Evolutionary conservation across 2,797 vertebrate species (phyloP), one percentile per base, ranked within the genome.

Genomic region (Melanotaenia nigrans): DNA sequence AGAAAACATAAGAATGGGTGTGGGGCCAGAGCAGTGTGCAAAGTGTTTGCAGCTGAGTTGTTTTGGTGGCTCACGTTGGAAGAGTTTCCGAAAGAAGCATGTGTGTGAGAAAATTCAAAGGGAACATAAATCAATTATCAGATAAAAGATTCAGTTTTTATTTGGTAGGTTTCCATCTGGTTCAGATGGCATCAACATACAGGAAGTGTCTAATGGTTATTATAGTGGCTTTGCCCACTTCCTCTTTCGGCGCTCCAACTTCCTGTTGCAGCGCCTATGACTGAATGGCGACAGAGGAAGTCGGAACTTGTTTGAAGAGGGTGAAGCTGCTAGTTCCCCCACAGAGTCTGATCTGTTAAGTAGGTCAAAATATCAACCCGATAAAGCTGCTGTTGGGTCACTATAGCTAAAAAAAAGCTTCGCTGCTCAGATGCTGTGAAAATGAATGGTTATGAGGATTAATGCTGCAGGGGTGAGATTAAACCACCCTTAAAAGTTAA

Each of bases 181-280:
- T 55, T 61, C 42, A 56, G 56, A 49, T 36, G 42, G 18, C 57
- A 25, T 78, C 55, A 25, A 57, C 76, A 35, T 73, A 77, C 82
- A 87, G 90, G 91, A 91, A 91, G 77, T 33, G 58, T 40, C 79
- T 66, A 40, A 75, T 84, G 88, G 88, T 90, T 87, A 85, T 67
- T 66, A 75, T 71, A 54, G 80, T 74, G 83, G 82, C 71, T 82
- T 76, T 30, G 59, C 74, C 89, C 70, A 24, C 89, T 93, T 94
- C 94, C 93, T 91, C 88, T 65, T 87, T 89, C 78, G 65, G 62
- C 62, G 3, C 58, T 45, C 58, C n/a, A 76, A 83, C 90, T 94
- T 94, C 90, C 92, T 91, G 89, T 69, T 13, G 32, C 63, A 47
- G 69, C 35, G n/a, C 2, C n/a, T 72, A 62, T 42, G 0, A 57